A percentile compares a stretch with the other conserved stretches of the same genome.
phyloP scores from a whole-genome alignment of 2,888 invertebrate genomes.

The Netelia inedita region DNA sequence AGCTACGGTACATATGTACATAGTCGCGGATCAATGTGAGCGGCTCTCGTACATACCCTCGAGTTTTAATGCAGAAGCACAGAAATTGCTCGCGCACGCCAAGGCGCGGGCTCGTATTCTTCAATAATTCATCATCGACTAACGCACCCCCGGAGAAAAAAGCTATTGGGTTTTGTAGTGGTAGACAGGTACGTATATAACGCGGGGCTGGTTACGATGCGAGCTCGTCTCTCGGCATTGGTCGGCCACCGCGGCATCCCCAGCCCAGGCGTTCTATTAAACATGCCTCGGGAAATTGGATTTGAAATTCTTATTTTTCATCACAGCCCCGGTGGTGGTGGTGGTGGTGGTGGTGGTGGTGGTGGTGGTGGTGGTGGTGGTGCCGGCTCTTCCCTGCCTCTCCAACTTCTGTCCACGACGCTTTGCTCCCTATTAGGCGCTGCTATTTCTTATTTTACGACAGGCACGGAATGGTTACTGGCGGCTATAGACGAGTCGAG shows the following conservation, averaged over 20 bases:
- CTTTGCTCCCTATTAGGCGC: not conserved
- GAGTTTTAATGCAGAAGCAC: not conserved
- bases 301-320: slow-evolving; percentile 82
- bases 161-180: slow-evolving; percentile 25
- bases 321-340: slow-evolving; percentile 9
- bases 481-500: slow-evolving; percentile 23
- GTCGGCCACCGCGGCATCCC: slow-evolving; percentile 43
- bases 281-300: slow-evolving; percentile 82
- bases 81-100: not conserved
- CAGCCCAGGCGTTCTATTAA: slow-evolving; percentile 74
- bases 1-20: not conserved
- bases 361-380: too few relatives aligned
- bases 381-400: slow-evolving; percentile 11
- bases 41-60: not conserved
- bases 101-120: slow-evolving; percentile 69
- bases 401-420: slow-evolving; percentile 23
- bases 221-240: slow-evolving; percentile 60
- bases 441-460: slow-evolving; percentile 76
- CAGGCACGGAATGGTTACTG: slow-evolving; percentile 62
- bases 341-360: too few relatives aligned
- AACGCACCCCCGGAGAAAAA: slow-evolving; percentile 55
- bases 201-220: slow-evolving; percentile 45
- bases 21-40: not conserved
- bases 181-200: slow-evolving; percentile 14
- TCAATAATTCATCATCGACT: slow-evolving; percentile 75